Base-by-base conservation (phyloP, 2,797 vertebrate genomes). In the Coendou prehensilis region DNA sequence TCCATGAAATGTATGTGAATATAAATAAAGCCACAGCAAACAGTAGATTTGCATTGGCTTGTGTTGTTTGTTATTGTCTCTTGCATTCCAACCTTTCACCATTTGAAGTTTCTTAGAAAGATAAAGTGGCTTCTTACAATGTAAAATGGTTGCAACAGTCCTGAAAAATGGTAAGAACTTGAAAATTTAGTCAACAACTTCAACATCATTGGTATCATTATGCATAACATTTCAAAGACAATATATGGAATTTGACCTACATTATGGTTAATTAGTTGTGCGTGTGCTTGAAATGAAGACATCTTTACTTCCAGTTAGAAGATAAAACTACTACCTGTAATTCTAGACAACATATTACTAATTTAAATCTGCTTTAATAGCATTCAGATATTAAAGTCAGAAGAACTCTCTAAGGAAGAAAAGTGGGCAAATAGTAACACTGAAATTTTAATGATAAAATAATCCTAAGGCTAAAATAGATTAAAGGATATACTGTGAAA, bases 381-480 rank as follows among this genome's bases (percentile, higher is more conserved):
- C 56, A 23, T 76, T 92, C 17, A 91, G 85, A 96, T 92, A 96
- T 89, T 79, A 82, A 33, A n/a, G 37, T 81, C 56, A 87, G 33
- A 83, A 87, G 30, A 94, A 28, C 3, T 94, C 50, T 95, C 28
- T 59, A 73, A 82, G 15, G 23, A n/a, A 26, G 13, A 64, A 57
- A 78, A 78, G 57, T n/a, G 8, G 33, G 8, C n/a, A 95, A 93
- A 54, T 7, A 37, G 9, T 91, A 50, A 71, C 76, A 64, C 0
- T 79, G 28, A 88, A 76, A 94, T 33, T 97, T 76, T 95, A 81
- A 73, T 78, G 26, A 56, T 80, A 84, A 30, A 76, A 45, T 33
- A 28, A 9, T 11, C 15, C n/a, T 50, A 86, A 61, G 9, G 8
- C 7, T 96, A 41, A 37, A 89, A 83, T 50, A 92, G 6, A n/a